Evolutionary conservation across 2,797 vertebrate species (phyloP), one percentile per base, ranked within the genome.

Genomic region (Falco cherrug): DNA sequence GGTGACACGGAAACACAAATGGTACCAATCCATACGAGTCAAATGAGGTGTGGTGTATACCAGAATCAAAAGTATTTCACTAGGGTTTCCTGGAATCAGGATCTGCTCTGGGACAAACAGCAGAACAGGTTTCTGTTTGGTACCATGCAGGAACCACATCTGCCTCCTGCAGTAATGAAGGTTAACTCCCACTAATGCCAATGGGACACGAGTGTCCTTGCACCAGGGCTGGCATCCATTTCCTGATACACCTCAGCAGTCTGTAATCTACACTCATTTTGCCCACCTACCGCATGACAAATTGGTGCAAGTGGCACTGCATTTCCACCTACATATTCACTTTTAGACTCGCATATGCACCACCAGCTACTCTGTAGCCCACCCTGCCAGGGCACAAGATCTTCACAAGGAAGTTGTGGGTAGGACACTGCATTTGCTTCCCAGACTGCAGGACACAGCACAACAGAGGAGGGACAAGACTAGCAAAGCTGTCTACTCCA

Each of bases 251-350:
- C 84, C 84, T 93, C 81, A 70, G 77, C 81, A 95, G 59, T 76
- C 93, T 97, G 64, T 91, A 95, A 97, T 95, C 96, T 96, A 75
- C 68, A 48, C 20, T 78, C 70, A 79, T 84, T 91, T 83, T 90
- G 89, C 89, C 81, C 94, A 95, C 79, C 93, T 95, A 51, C 89
- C 78, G 37, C 82, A 65, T 94, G 84, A 90, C 90, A 96, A 95
- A 97, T 92, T 89, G 91, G 48, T 91, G 89, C 84, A 88, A 90
- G 93, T 81, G 63, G 76, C 65, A 31, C 73, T 67, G 79, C 90
- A 90, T 96, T 95, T 93, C 95, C 92, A 94, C 67, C 78, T 79
- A 91, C 91, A 91, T 95, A 65, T 88, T 96, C 84, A 83, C 79
- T 88, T 88, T 93, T 84, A 79, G 70, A 43, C 67, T 74, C 25